Evolutionary conservation across 1,140 invertebrate species (phyloP).

Genomic region (Drosophila gunungcola): DNA sequence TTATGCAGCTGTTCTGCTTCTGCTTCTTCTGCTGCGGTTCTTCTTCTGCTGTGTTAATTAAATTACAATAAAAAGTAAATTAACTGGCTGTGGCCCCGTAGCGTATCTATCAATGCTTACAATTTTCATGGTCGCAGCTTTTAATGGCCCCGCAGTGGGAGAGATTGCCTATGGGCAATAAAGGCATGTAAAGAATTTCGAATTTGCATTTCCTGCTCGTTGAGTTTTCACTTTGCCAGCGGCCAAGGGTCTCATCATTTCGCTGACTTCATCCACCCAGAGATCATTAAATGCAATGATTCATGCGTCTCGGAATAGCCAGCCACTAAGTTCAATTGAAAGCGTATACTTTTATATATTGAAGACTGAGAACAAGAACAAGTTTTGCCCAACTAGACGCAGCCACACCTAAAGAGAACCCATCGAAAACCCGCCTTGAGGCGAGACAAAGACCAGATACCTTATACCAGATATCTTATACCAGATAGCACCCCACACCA

Average conservation of each 20-base stretch:
- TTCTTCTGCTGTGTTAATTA: constrained; percentile 70
- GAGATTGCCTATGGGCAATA: background rate
- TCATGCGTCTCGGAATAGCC: constrained; percentile 57
- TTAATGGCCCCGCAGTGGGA: constrained; percentile 33
- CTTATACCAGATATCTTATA: constrained; percentile 3
- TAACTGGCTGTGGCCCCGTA: constrained; percentile 51
- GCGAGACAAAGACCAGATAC: constrained; percentile 41
- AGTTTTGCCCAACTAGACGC: constrained; percentile 57
- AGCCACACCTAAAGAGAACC: constrained; percentile 58
- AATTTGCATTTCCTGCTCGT: constrained; percentile 69
- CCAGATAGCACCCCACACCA: constrained; percentile 26
- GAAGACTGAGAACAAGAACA: constrained; percentile 48
- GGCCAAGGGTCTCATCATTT: constrained; percentile 26
- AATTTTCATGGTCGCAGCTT: constrained; percentile 62
- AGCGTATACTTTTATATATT: background rate
- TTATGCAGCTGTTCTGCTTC: constrained; percentile 72
- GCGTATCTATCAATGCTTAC: constrained; percentile 65
- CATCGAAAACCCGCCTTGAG: constrained; percentile 39
- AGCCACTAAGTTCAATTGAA: constrained; percentile 54
- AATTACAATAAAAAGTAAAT: constrained; percentile 81
- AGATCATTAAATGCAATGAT: constrained; percentile 71
- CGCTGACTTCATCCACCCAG: constrained; percentile 60
- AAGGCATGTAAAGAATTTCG: constrained; percentile 16
- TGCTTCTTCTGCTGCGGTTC: constrained; percentile 16
- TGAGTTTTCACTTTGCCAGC: constrained; percentile 61